Evolutionary conservation across 2,797 vertebrate species (phyloP).

Genomic region (Pseudochirops cupreus): DNA sequence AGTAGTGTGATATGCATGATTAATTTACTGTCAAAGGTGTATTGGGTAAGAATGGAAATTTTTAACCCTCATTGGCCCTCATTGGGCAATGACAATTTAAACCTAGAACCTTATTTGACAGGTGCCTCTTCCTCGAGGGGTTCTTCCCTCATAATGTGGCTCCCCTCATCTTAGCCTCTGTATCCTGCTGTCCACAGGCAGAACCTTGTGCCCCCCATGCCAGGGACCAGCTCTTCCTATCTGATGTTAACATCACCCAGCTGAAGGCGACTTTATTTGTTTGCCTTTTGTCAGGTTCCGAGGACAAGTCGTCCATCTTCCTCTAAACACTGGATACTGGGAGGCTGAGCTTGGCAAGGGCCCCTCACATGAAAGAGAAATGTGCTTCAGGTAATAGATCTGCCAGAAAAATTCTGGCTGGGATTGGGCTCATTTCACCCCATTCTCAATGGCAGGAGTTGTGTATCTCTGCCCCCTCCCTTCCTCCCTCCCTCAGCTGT

Average conservation of each 20-base stretch:
- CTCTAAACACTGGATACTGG: slow-evolving; percentile 59
- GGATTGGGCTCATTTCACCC: slow-evolving; percentile 54
- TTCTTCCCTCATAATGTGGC: not conserved
- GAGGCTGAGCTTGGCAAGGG: slow-evolving; percentile 67
- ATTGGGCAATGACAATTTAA: not conserved
- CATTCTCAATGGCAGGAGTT: slow-evolving; percentile 62
- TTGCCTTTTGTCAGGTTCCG: slow-evolving; percentile 70
- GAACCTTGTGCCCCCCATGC: rapidly evolving
- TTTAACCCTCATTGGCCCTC: not conserved
- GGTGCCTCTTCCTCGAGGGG: not conserved
- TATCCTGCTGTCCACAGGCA: not conserved
- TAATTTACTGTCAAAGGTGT: not conserved
- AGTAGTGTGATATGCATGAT: not conserved
- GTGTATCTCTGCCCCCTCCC: slow-evolving; percentile 54
- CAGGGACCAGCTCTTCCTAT: not conserved
- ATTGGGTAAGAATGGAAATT: not conserved
- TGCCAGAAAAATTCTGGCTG: slow-evolving; percentile 75
- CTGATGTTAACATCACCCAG: slow-evolving; percentile 44
- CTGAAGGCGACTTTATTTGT: slow-evolving; percentile 72
- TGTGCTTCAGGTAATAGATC: slow-evolving; percentile 68
- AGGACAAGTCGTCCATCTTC: slow-evolving; percentile 72
- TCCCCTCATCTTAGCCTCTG: rapidly evolving
- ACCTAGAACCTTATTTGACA: too few relatives aligned
- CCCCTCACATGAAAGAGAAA: slow-evolving; percentile 70
- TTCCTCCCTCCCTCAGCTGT: slow-evolving; percentile 30